Evolutionary conservation across 2,888 invertebrate genomes (phyloP).

Genomic region (Andrena minutula): DNA sequence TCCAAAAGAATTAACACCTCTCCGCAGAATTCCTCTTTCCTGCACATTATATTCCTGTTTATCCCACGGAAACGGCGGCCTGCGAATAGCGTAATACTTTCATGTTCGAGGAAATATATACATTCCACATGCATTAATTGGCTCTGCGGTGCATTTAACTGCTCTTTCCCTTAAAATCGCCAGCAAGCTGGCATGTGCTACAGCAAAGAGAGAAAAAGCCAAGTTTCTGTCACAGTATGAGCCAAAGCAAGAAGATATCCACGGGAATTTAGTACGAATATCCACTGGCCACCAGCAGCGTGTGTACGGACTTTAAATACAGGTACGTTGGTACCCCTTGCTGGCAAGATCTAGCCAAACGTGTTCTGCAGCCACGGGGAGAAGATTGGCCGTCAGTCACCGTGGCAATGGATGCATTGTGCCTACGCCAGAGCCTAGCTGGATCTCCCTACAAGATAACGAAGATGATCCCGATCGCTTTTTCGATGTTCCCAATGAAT

Average conservation of each 20-base stretch:
- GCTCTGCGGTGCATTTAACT: not conserved
- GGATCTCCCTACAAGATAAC: conserved; percentile 60
- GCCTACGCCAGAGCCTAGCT: conserved; percentile 37
- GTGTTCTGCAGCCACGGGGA: conserved; percentile 63
- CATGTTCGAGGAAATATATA: not conserved
- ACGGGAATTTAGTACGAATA: conserved; percentile 57
- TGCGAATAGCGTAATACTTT: too few relatives aligned
- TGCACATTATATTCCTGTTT: not conserved
- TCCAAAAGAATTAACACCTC: not conserved
- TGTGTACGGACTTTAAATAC: conserved; percentile 55
- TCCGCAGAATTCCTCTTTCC: not conserved
- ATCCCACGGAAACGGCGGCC: not conserved
- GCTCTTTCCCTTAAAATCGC: not conserved
- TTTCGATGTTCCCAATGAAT: conserved; percentile 53
- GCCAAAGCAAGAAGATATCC: conserved; percentile 48
- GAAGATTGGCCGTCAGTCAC: conserved; percentile 77
- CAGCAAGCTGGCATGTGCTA: not conserved
- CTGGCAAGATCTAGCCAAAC: conserved; percentile 74
- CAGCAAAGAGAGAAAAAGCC: not conserved
- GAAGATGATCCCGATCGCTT: conserved; percentile 56
- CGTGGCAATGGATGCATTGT: conserved; percentile 66
- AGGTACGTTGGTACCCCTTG: conserved; percentile 63
- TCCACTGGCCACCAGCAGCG: conserved; percentile 61
- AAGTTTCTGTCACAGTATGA: not conserved
- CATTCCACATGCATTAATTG: not conserved